Evolutionary conservation across 2,113 vertebrate species (phyloP).

Genomic region (Cygnus atratus): DNA sequence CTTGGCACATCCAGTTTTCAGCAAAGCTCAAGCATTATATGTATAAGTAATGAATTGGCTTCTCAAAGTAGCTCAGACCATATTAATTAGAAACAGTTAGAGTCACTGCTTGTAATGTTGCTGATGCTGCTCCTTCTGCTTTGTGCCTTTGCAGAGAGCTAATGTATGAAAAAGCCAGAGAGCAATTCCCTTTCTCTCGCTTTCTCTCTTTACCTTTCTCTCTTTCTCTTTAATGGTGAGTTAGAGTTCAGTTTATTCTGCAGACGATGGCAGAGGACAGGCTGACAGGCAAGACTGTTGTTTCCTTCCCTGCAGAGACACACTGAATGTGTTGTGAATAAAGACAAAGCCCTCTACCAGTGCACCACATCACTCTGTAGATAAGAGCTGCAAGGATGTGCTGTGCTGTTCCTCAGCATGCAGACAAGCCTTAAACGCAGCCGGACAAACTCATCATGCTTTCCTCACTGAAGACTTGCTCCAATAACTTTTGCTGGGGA

Average conservation of each 20-base stretch:
- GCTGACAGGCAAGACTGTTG: conserved; percentile 70
- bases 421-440: conserved; percentile 22
- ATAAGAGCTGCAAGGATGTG: conserved; percentile 69
- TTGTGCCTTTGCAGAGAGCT: conserved; percentile 69
- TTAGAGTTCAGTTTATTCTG: conserved; percentile 67
- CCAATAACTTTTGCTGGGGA: conserved; percentile 28
- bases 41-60: conserved; percentile 68
- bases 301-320: conserved; percentile 73
- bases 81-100: conserved; percentile 58
- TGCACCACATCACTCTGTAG: conserved; percentile 55
- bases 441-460: not conserved
- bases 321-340: conserved; percentile 77
- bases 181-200: conserved; percentile 45
- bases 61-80: conserved; percentile 72
- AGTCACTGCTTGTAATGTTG: conserved; percentile 69
- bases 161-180: conserved; percentile 56
- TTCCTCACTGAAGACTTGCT: not conserved
- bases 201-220: conserved; percentile 30
- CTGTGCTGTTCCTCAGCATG: conserved; percentile 58
- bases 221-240: conserved; percentile 44
- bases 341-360: conserved; percentile 77
- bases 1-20: conserved; percentile 63
- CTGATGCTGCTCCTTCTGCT: conserved; percentile 72
- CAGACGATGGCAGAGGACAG: conserved; percentile 62
- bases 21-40: conserved; percentile 60